phyloP scores from a whole-genome alignment of 92 coral and sea anemone genomes.

The Anthopleura xanthogrammica region DNA sequence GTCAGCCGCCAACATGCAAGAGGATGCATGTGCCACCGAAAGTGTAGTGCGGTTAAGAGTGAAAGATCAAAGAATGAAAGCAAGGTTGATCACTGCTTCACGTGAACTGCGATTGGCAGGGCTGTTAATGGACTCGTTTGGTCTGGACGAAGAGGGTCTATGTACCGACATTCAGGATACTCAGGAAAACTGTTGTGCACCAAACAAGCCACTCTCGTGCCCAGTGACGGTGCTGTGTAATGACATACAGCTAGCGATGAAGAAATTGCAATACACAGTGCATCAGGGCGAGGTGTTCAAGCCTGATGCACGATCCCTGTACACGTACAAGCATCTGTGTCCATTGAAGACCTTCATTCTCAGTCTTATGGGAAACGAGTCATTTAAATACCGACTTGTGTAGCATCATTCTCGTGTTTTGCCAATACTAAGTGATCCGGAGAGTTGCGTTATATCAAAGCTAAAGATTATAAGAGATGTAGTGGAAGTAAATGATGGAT shows the following conservation, averaged over 20 bases:
- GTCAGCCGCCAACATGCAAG: neutral
- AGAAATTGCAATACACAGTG: constrained; percentile 16
- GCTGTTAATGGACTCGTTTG: constrained; percentile 20
- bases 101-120: constrained; percentile 31
- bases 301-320: constrained; percentile 5
- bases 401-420: constrained; percentile 30
- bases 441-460: constrained; percentile 22
- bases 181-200: neutral
- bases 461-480: constrained; percentile 26
- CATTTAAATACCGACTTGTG: constrained; percentile 42
- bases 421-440: constrained; percentile 41
- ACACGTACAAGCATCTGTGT: constrained; percentile 31
- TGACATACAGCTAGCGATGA: constrained; percentile 36
- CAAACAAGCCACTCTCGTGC: constrained; percentile 37
- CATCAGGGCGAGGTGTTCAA: constrained; percentile 42
- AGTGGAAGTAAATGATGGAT: constrained; percentile 40
- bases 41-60: constrained; percentile 35
- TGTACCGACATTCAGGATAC: neutral
- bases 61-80: neutral
- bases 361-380: constrained; percentile 46
- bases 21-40: constrained; percentile 10
- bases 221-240: constrained; percentile 41
- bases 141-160: neutral
- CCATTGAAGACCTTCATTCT: constrained; percentile 41
- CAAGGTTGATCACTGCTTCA: constrained; percentile 9